A percentile compares a stretch with the other conserved stretches of the same genome.
Conservation (phyloP, 2,113 vertebrate genomes). For the Myotis davidii region DNA sequence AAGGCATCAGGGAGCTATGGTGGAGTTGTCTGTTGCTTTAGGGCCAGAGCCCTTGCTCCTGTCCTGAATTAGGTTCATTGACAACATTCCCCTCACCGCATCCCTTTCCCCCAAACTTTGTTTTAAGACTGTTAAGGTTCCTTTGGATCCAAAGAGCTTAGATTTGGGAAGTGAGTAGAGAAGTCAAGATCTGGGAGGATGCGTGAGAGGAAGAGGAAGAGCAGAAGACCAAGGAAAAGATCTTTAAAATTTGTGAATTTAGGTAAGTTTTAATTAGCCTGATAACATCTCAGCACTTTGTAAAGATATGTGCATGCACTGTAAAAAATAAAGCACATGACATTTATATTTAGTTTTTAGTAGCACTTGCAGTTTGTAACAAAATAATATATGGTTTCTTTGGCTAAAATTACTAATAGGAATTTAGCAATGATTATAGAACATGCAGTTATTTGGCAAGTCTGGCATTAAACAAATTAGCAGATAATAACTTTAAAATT, state of each 20-base stretch:
- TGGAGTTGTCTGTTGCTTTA: constrained; percentile 22
- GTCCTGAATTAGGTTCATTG: constrained; percentile 33
- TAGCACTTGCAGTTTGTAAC: neutral
- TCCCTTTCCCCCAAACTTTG: neutral
- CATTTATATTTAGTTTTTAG: neutral
- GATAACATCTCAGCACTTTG: neutral
- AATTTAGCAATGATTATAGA: constrained; percentile 5
- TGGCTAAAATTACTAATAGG: neutral
- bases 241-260: neutral
- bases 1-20: neutral
- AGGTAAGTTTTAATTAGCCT: neutral
- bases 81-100: neutral
- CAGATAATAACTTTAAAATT: neutral
- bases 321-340: neutral
- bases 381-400: neutral
- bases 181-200: neutral
- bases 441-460: neutral
- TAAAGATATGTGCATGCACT: neutral
- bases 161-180: neutral
- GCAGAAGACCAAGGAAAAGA: neutral
- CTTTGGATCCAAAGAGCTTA: neutral
- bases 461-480: neutral
- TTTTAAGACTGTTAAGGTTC: constrained; percentile 29
- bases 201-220: neutral
- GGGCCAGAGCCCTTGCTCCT: neutral